These are phyloP conservation scores for Eulithis prunata DNA, from an alignment of 2,888 invertebrate species.

Conservation along the genomic window DNA sequence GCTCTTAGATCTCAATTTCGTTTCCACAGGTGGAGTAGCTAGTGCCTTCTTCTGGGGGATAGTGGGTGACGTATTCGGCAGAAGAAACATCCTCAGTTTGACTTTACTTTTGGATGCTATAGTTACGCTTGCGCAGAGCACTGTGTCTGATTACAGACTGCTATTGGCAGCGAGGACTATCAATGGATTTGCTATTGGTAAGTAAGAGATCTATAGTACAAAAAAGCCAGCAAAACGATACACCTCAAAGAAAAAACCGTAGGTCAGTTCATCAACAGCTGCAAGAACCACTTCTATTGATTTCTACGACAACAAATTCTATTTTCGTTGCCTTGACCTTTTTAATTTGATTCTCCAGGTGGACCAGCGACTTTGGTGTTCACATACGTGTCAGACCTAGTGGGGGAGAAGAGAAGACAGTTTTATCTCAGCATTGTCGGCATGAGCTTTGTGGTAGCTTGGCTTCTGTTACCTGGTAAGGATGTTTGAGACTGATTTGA, in stretches of 20 bases:
- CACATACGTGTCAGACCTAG: conserved; percentile 87
- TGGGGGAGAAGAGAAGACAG: conserved; percentile 83
- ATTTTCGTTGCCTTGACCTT: too few species aligned
- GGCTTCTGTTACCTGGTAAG: conserved; percentile 85
- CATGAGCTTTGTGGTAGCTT: conserved; percentile 86
- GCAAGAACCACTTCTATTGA: too few species aligned
- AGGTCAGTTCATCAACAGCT: too few species aligned
- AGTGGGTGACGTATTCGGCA: conserved; percentile 87
- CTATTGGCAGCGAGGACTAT: conserved; percentile 82
- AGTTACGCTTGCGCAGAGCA: conserved; percentile 80
- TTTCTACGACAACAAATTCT: too few species aligned
- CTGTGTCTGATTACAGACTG: conserved; percentile 67
- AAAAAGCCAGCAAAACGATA: too few species aligned
- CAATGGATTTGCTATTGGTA: conserved; percentile 85
- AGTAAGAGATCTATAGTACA: conserved; percentile 21
- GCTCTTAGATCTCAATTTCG: background rate
- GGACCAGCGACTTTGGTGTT: conserved; percentile 86
- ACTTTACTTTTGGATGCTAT: conserved; percentile 79
- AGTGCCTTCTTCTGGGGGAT: conserved; percentile 91
- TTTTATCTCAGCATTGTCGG: conserved; percentile 86
- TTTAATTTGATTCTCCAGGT: conserved; percentile 62
- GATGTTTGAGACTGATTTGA: too few species aligned
- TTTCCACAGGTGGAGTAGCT: conserved; percentile 82
- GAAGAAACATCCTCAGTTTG: conserved; percentile 84
- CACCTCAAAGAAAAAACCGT: too few species aligned